Evolutionary conservation across 2,888 invertebrate species (phyloP).

Genomic region (Molanna angustata): DNA sequence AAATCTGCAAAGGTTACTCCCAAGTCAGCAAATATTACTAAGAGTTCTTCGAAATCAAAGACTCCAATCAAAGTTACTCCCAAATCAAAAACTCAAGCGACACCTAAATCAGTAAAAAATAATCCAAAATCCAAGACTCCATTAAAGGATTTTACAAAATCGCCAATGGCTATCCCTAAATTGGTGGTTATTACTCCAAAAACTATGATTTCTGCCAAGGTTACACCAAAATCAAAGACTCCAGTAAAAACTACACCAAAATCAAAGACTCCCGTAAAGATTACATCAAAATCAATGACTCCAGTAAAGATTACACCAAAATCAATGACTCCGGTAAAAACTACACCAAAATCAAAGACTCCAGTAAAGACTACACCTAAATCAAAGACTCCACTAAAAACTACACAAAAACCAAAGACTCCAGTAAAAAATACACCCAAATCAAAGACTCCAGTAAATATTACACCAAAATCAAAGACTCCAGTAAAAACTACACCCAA

Average conservation of each 20-base stretch:
- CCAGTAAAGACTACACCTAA: neutral
- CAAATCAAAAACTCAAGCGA: neutral
- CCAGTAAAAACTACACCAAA: neutral
- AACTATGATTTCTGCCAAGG: neutral
- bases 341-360: slow-evolving; percentile 1
- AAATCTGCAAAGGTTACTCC: neutral
- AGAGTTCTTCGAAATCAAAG: too few species aligned
- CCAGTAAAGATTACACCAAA: slow-evolving; percentile 2
- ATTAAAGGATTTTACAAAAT: too few species aligned
- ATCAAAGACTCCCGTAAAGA: neutral
- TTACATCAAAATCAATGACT: neutral
- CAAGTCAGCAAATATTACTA: neutral
- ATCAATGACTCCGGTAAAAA: neutral
- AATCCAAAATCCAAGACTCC: too few species aligned
- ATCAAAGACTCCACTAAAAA: neutral
- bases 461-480: neutral
- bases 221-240: neutral
- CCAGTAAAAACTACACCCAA: neutral
- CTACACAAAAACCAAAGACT: neutral
- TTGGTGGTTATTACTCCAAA: too few species aligned
- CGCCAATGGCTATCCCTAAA: too few species aligned
- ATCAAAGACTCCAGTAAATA: neutral
- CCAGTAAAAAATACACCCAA: neutral
- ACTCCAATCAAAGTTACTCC: slow-evolving; percentile 1
- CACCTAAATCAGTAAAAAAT: neutral